Evolutionary conservation across 2,888 invertebrate species (phyloP).

Genomic region (Rhagium mordax): DNA sequence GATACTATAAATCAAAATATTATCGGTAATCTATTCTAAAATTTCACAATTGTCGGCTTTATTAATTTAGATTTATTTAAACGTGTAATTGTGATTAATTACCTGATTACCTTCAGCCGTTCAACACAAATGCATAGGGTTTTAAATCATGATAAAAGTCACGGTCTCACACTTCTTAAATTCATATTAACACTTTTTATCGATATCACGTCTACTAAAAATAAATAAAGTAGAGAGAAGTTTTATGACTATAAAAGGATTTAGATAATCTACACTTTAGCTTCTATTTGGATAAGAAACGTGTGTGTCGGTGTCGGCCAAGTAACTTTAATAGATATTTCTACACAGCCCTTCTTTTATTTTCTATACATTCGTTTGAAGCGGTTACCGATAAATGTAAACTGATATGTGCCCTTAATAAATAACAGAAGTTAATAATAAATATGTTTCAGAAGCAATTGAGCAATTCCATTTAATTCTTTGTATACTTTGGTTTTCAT

Average conservation of each 20-base stretch:
- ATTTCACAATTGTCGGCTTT: not conserved
- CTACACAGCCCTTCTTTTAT: constrained; percentile 30
- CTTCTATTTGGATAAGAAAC: constrained; percentile 34
- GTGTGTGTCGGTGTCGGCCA: constrained; percentile 34
- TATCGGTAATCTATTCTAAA: not conserved
- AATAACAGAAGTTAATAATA: constrained; percentile 26
- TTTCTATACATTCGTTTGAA: constrained; percentile 11
- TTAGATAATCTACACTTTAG: constrained; percentile 29
- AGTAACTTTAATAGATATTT: constrained; percentile 28
- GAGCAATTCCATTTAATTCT: not conserved
- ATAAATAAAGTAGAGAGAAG: constrained; percentile 27
- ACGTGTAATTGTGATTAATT: not conserved
- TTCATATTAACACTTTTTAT: constrained; percentile 25
- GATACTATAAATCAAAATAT: not conserved
- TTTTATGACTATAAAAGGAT: constrained; percentile 28
- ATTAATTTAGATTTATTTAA: not conserved
- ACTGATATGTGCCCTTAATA: constrained; percentile 21
- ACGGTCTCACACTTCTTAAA: constrained; percentile 11
- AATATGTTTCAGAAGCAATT: constrained; percentile 20
- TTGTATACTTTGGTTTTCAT: not conserved
- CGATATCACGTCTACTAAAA: constrained; percentile 28
- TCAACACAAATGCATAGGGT: not conserved
- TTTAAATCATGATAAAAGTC: constrained; percentile 14
- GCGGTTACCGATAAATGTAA: constrained; percentile 29
- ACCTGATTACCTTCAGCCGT: not conserved